Evolutionary conservation across 2,888 invertebrate genomes (phyloP), one percentile per base, ranked within the genome.

Genomic region (Empis livida): DNA sequence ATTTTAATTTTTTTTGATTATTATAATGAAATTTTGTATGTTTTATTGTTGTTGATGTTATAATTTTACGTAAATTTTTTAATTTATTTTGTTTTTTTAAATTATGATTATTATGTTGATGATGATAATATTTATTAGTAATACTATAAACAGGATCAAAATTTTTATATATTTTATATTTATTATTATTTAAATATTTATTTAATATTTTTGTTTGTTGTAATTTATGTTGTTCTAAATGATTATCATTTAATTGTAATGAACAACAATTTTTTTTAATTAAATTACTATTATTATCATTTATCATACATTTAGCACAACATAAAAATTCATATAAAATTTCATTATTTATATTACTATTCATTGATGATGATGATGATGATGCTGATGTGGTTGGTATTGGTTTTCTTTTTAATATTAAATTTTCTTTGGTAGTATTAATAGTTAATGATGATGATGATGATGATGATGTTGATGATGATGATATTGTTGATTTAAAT

Each of bases 271-370:
- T 37, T 37, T 10, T 27, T 27, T 27, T 27, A 27, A 27, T 27
- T 27, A 27, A 8, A 27, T 27, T 27, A 20, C 6, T 6, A 27
- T 35, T n/a, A 27, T 41, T 41, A 23, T 14, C 9, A 23, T 63
- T 63, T 54, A 65, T 64, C 64, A 68, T 65, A 49, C 70, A 70
- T 58, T 67, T 68, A 52, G 70, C 70, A 57, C 70, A 70, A 56
- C 70, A 70, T 6, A 70, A 54, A 52, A 69, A 68, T 51, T 70
- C 70, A 50, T 70, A 70, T 23, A 70, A 58, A 47, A 67, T 58
- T 49, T 67, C 67, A 31, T 59, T 60, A 6, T 53, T 47, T 2
- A 8, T 27, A 27, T 27, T 27, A 27, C 8, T 27, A 27, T 27
- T 27, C 2, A 27, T 27, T 5, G 9, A 27, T 27, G 23, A 27